These are phyloP conservation scores for Parnassius glacialis DNA, from an alignment of 2,888 invertebrate species.

Conservation along the genomic window DNA sequence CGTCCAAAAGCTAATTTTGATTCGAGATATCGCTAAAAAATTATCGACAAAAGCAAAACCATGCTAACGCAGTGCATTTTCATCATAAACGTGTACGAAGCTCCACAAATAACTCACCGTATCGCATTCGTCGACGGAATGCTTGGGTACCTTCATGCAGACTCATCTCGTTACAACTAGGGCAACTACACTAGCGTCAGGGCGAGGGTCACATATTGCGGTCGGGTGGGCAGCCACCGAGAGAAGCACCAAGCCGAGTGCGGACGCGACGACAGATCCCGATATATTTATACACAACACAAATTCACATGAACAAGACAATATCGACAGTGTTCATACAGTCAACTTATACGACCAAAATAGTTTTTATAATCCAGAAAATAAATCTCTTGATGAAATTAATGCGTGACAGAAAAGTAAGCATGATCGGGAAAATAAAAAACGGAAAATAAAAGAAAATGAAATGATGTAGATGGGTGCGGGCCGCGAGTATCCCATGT, in stretches of 20 bases:
- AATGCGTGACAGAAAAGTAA: constrained; percentile 64
- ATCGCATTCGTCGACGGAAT: constrained; percentile 74
- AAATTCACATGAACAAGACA: constrained; percentile 81
- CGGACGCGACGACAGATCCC: constrained; percentile 69
- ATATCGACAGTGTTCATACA: constrained; percentile 63
- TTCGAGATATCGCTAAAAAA: constrained; percentile 40
- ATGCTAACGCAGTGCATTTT: constrained; percentile 32
- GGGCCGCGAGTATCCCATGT: constrained; percentile 55
- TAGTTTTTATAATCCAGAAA: constrained; percentile 62
- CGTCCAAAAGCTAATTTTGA: constrained; percentile 49
- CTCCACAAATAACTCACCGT: constrained; percentile 68
- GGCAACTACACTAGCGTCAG: constrained; percentile 68
- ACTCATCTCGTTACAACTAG: constrained; percentile 61
- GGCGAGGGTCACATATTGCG: constrained; percentile 65
- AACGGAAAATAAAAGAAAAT: constrained; percentile 45
- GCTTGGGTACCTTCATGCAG: constrained; percentile 74
- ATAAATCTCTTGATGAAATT: constrained; percentile 49
- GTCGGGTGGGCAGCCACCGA: constrained; percentile 62
- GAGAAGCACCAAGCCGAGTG: constrained; percentile 73
- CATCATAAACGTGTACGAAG: constrained; percentile 38
- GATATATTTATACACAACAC: constrained; percentile 71
- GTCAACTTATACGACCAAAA: constrained; percentile 78
- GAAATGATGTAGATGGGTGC: constrained; percentile 57
- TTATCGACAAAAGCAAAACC: constrained; percentile 30
- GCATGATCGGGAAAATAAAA: constrained; percentile 60